phyloP scores from a whole-genome alignment of 2,797 vertebrate genomes.

The Artibeus lituratus region DNA sequence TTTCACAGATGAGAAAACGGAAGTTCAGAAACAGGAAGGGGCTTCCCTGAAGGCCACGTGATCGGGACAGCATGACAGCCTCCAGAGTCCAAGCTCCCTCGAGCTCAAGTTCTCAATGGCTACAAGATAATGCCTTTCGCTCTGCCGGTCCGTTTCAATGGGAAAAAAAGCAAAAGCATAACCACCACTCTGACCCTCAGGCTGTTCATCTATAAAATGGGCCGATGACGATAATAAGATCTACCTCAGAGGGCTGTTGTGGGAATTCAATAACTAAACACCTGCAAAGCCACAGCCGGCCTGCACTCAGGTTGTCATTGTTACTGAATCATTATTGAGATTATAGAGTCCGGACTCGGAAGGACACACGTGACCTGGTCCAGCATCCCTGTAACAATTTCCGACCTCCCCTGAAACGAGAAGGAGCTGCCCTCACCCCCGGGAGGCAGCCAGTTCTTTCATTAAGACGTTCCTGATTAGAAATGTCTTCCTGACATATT shows the following conservation, averaged over 20 bases:
- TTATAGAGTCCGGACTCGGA: not conserved
- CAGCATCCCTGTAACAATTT: not conserved
- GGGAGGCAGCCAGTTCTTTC: not conserved
- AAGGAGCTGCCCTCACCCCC: not conserved
- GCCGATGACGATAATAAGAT: not conserved
- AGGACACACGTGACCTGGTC: not conserved
- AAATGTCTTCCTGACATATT: not conserved
- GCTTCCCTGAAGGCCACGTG: too few species aligned
- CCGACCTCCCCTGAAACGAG: not conserved
- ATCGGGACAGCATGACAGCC: not conserved
- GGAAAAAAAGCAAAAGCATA: not conserved
- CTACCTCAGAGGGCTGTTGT: not conserved
- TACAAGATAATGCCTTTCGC: fast-evolving
- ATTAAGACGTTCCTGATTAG: not conserved
- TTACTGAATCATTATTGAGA: not conserved
- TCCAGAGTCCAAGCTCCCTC: not conserved
- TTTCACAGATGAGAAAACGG: not conserved
- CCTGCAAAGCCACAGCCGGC: not conserved
- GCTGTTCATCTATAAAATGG: not conserved
- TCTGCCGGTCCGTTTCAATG: fast-evolving
- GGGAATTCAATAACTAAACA: not conserved
- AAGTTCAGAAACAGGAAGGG: not conserved
- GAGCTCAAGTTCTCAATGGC: not conserved
- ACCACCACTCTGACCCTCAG: not conserved
- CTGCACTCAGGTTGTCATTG: not conserved